phyloP scores from a whole-genome alignment of 2,113 vertebrate species.

The Sporophila hypoxantha region DNA sequence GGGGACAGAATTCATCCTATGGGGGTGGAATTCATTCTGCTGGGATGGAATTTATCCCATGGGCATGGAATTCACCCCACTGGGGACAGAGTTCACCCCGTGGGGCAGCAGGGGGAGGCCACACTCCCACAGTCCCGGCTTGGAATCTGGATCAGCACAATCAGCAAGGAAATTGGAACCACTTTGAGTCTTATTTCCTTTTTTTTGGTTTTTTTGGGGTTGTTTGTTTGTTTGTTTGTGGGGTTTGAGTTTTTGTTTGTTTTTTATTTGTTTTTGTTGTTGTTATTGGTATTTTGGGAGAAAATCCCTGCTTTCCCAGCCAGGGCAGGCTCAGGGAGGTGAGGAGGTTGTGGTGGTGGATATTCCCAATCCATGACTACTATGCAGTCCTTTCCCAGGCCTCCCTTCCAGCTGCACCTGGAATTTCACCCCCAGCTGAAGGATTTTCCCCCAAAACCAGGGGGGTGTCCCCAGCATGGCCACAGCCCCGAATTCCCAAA shows the following conservation, averaged over 20 bases:
- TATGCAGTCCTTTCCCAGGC: background rate
- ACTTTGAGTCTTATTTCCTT: background rate
- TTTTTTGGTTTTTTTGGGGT: no score
- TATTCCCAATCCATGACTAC: background rate
- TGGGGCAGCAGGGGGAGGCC: background rate
- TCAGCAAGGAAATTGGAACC: background rate
- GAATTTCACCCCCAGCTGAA: background rate
- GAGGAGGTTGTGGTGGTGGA: accelerated
- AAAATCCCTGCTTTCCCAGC: background rate
- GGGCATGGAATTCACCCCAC: background rate
- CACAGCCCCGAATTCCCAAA: background rate
- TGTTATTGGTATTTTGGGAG: background rate
- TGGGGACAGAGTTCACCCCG: background rate
- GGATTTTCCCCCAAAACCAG: background rate
- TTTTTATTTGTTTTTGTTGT: background rate
- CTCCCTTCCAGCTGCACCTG: background rate
- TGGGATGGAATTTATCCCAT: background rate
- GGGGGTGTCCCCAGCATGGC: background rate
- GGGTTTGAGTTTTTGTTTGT: background rate
- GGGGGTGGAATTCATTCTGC: accelerated
- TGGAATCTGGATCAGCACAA: no score
- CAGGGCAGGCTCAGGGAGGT: accelerated
- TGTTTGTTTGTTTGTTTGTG: no score
- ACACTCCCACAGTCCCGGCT: background rate
- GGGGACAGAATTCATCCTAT: background rate